Evolutionary conservation across 2,113 vertebrate genomes (phyloP), one percentile per base, ranked within the genome.

Genomic region (Thamnaconus septentrionalis): DNA sequence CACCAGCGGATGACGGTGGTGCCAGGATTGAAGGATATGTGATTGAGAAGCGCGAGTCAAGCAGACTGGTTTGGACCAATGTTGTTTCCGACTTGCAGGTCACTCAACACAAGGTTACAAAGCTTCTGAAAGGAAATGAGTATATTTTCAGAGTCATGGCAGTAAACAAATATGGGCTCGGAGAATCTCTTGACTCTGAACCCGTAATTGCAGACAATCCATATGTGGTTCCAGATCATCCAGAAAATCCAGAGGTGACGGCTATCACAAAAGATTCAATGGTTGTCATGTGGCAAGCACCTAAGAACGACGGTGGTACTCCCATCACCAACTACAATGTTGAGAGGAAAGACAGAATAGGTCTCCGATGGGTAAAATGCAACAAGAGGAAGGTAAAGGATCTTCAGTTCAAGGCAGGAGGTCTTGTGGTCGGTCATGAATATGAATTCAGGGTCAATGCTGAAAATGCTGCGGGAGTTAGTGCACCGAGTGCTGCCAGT

Each of bases 61-160:
- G 96, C 87, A 94, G 97, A 88, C 83, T 99, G 85, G 95, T 94
- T 8, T 99, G 97, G 97, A 98, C 95, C 78, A 92, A 90, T 65
- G 97, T 96, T 59, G 93, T 91, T 72, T 89, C 94, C 65, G 93
- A 95, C 75, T 87, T 97, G 60, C 93, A 92, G 59, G 82, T 92
- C 61, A 98, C 92, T 69, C 92, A 96, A 77, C 70, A 91, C 50
- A 96, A 96, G 69, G 97, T 98, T 56, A 94, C 94, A 54, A 98
- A 98, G 79, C 89, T 99, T 52, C 87, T 99, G 55, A 95, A 98
- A 91, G 95, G 95, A 89, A 98, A 99, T 81, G 97, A 99, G 84
- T 99, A 99, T 1, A 94, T 98, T 50, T 99, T 98, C 90, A 93
- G 97, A 85, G 95, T 98, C 45, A 98, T 98, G 96, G 97, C 97